Conservation (phyloP, 2,797 vertebrate genomes). For the Ptychobarbus kaznakovi region DNA sequence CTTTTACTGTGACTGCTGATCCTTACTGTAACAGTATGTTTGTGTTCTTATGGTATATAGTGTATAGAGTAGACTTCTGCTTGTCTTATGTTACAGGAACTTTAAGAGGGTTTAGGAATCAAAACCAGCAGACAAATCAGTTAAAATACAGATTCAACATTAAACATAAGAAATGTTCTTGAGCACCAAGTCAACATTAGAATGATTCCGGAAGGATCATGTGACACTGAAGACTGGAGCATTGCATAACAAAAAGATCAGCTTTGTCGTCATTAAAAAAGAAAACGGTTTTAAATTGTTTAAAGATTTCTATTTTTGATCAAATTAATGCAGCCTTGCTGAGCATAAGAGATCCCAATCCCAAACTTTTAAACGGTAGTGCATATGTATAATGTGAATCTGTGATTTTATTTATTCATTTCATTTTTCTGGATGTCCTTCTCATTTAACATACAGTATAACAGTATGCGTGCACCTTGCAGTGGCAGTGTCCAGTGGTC, state of each 20-base stretch:
- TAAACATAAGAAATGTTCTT: neutral
- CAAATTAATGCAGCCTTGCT: neutral
- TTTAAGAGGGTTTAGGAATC: slow-evolving; percentile 31
- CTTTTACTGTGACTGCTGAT: neutral
- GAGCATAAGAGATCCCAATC: neutral
- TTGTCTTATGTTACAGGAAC: slow-evolving; percentile 34
- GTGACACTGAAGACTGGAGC: neutral
- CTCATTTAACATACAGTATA: neutral
- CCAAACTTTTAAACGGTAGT: neutral
- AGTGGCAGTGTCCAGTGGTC: slow-evolving; percentile 92
- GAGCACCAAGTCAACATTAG: neutral
- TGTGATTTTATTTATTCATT: slow-evolving; percentile 7
- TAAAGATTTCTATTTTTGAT: neutral
- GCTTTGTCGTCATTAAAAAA: neutral
- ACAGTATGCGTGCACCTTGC: slow-evolving; percentile 84
- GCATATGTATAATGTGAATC: neutral
- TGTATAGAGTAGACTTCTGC: neutral
- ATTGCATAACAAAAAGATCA: neutral
- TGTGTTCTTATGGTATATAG: neutral
- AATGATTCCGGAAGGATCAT: neutral
- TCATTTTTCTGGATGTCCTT: neutral
- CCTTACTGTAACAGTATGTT: neutral
- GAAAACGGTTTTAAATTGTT: neutral
- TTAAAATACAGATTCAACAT: neutral
- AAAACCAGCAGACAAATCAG: neutral